Conservation (phyloP, 1,140 invertebrate species). For the Neomicropteryx cornuta region DNA sequence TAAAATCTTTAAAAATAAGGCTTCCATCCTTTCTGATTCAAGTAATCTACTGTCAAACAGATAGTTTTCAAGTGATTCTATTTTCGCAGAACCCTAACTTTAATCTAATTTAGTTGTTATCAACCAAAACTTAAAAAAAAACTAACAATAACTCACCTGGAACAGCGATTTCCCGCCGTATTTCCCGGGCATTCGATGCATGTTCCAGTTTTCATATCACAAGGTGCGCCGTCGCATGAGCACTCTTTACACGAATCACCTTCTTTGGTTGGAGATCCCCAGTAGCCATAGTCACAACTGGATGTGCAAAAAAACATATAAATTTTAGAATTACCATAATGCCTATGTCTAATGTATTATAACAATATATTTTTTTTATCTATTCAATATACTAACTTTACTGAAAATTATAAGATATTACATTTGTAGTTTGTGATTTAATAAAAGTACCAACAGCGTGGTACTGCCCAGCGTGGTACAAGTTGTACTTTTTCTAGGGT, state of each 20-base stretch:
- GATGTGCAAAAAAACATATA: slow-evolving; percentile 11
- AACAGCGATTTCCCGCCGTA: slow-evolving; percentile 29
- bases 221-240: slow-evolving; percentile 72
- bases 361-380: too few relatives aligned
- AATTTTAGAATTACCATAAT: too few relatives aligned
- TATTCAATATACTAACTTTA: too few relatives aligned
- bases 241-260: slow-evolving; percentile 71
- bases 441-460: too few relatives aligned
- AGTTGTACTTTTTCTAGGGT: too few relatives aligned
- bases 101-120: background rate
- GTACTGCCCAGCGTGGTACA: too few relatives aligned
- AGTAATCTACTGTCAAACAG: too few relatives aligned
- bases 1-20: too few relatives aligned
- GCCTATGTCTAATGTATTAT: too few relatives aligned
- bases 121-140: background rate
- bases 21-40: too few relatives aligned
- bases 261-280: slow-evolving; percentile 61
- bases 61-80: slow-evolving; percentile 22
- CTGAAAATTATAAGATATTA: too few relatives aligned
- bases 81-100: background rate
- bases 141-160: slow-evolving; percentile 16
- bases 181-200: slow-evolving; percentile 72
- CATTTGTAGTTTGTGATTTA: too few relatives aligned
- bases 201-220: slow-evolving; percentile 58
- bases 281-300: slow-evolving; percentile 82